phyloP scores from a whole-genome alignment of 1,140 invertebrate species.

The Cotesia glomerata region DNA sequence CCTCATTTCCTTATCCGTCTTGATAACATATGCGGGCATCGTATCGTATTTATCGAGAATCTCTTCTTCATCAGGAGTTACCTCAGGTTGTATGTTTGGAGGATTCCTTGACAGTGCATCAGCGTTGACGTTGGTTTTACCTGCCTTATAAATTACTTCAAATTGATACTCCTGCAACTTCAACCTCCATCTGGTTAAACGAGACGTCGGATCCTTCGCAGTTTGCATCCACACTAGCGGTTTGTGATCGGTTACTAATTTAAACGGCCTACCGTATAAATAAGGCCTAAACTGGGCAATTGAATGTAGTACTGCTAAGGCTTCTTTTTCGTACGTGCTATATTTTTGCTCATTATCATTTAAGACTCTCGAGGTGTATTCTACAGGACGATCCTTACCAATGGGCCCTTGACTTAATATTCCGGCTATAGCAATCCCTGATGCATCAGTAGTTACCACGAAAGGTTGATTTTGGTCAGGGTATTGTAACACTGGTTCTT shows the following conservation, averaged over 20 bases:
- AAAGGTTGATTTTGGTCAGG: conserved; percentile 22
- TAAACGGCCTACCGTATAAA: too few species aligned
- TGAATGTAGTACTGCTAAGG: too few species aligned
- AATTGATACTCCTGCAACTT: conserved; percentile 48
- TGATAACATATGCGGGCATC: too few species aligned
- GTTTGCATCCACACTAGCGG: conserved; percentile 36
- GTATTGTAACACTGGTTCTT: too few species aligned
- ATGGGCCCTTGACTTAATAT: conserved; percentile 5
- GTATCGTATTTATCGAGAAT: too few species aligned
- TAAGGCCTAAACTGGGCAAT: too few species aligned
- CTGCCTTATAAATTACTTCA: background rate
- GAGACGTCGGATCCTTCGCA: conserved; percentile 50
- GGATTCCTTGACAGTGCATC: conserved; percentile 38
- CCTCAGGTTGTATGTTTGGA: too few species aligned
- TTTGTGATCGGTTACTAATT: too few species aligned
- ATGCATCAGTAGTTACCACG: background rate
- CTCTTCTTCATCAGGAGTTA: too few species aligned
- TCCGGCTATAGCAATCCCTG: background rate
- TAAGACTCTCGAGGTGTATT: conserved; percentile 34
- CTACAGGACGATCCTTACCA: conserved; percentile 34
- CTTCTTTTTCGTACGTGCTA: too few species aligned
- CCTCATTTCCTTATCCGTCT: too few species aligned
- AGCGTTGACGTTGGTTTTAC: conserved; percentile 36
- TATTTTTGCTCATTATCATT: conserved; percentile 49
- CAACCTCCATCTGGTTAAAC: conserved; percentile 43